Evolutionary conservation across 2,113 vertebrate species (phyloP), one percentile per base, ranked within the genome.

Genomic region (Passer domesticus): DNA sequence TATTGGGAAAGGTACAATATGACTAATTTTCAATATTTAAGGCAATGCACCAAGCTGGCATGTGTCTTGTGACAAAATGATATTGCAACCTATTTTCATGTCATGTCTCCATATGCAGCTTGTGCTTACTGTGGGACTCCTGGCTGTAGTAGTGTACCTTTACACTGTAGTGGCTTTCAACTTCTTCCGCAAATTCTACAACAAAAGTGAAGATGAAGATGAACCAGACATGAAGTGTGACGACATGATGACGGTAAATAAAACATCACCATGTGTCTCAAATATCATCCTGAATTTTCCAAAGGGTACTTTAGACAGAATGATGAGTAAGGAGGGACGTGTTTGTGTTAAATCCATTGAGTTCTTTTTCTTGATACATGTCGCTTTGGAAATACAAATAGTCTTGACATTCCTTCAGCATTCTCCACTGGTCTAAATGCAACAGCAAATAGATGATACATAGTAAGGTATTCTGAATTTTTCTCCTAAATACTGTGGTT

Each of bases 171-270:
- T 99, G 96, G 99, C 99, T 12, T 99, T 99, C 97, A 99, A 99
- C 98, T 99, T 99, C 97, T 99, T 99, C 97, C 99, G 99, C 79
- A 99, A 99, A 97, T 99, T 99, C 98, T 99, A 99, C 98, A 99
- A 99, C 97, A 99, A 99, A 96, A 99, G 99, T 2, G 99, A 98
- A 72, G 99, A 99, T 13, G 99, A 99, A 20, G 99, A 99, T 2
- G 99, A 99, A 92, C 99, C 99, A 0, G 99, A 99, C 72, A 99
- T 99, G 99, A 99, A 99, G 89, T 99, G 99, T 77, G 99, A 99
- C 2, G 99, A 99, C 96, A 99, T 99, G 99, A 99, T 99, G 99
- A 99, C 99, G 58, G 99, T 99, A 97, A 98, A n/a, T 76, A 47
- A 68, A 79, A 69, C 14, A 60, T 52, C 24, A 73, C 17, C 56